Base-by-base conservation (phyloP, 1,140 invertebrate genomes). In the Trialeurodes vaporariorum region DNA sequence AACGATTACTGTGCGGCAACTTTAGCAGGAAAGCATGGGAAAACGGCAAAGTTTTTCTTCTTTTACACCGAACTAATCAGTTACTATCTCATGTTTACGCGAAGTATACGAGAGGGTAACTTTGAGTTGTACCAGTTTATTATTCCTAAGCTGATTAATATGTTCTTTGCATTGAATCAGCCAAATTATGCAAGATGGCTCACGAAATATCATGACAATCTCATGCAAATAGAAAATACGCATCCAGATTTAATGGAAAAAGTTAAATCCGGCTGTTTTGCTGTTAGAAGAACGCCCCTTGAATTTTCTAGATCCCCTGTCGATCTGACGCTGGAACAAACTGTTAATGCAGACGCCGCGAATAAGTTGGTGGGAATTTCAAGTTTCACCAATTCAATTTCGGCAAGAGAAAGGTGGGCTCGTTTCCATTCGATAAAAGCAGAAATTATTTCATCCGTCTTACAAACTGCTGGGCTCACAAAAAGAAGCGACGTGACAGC, bases 1-100 rank as follows among this genome's bases (percentile, higher is more conserved):
- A 27, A 67, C 49, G 64, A 66, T 67, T 76, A 68, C 66, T 67
- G 69, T 59, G 17, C 71, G 66, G 62, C 68, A 64, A 75, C 73
- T 63, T 65, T 72, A 25, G n/a, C 61, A 25, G 74, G 73, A 66
- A 70, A 72, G 13, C 66, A 74, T 63, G 74, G 76, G 1, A 75
- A 76, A 73, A 78, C 77, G n/a, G 34, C 75, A 1, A 75, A 78
- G 72, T 73, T 67, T 71, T 73, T 67, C 34, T 71, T 71, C 12
- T 61, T 70, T 68, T 74, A 76, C 67, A 59, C 26, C 66, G 67
- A 75, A 25, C 60, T 75, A 23, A 64, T 76, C 24, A 71, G 72
- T 64, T 25, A 68, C 25, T 75, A 69, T 67, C 69, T 68, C 59
- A 67, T 65, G 22, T 72, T 73, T 65, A 71, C 66, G 49, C 72